Percentiles rank a stretch among this genome's conserved stretches.
Evolutionary conservation across 2,888 invertebrate genomes (phyloP).

Genomic region (Priocnemis perturbator): DNA sequence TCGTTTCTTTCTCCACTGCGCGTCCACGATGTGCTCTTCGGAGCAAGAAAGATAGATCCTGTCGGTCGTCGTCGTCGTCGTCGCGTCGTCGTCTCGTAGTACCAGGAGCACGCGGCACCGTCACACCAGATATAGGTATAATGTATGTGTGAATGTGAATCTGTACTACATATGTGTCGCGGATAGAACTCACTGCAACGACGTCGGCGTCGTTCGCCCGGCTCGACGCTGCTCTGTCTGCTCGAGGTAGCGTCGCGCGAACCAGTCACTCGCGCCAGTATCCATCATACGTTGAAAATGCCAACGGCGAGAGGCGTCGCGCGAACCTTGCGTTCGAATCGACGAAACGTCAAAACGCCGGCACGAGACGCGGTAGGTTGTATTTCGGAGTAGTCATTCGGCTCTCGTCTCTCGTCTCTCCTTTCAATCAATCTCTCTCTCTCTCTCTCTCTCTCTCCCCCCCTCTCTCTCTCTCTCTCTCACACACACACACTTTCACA

Average conservation of each 20-base stretch:
- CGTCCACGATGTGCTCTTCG: not conserved
- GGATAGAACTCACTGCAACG: conserved; percentile 39
- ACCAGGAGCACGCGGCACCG: conserved; percentile 2
- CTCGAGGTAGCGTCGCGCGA: conserved; percentile 51
- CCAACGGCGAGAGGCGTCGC: too few relatives aligned
- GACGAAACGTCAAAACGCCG: conserved; percentile 58
- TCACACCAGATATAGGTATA: not conserved
- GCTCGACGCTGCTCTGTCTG: conserved; percentile 58
- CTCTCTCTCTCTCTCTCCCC: conserved; percentile 4
- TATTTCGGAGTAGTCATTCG: conserved; percentile 25
- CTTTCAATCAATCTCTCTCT: conserved; percentile 7
- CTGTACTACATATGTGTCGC: not conserved
- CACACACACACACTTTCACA: too few relatives aligned
- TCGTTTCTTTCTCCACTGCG: conserved; percentile 3
- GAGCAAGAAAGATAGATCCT: too few relatives aligned
- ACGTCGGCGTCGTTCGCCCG: conserved; percentile 31
- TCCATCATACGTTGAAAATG: conserved; percentile 55
- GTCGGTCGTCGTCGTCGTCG: too few relatives aligned
- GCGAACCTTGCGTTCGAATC: not conserved
- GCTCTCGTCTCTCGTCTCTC: conserved; percentile 11
- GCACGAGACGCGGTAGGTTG: conserved; percentile 26
- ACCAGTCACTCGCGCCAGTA: conserved; percentile 58
- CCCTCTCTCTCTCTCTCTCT: conserved; percentile 1
- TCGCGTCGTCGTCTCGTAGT: too few relatives aligned
- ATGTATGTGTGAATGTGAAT: too few relatives aligned